A percentile compares a stretch with the other conserved stretches of the same genome.
These are phyloP conservation scores for Melanostoma mellinum DNA, from an alignment of 2,888 invertebrate species.

Conservation along the genomic window DNA sequence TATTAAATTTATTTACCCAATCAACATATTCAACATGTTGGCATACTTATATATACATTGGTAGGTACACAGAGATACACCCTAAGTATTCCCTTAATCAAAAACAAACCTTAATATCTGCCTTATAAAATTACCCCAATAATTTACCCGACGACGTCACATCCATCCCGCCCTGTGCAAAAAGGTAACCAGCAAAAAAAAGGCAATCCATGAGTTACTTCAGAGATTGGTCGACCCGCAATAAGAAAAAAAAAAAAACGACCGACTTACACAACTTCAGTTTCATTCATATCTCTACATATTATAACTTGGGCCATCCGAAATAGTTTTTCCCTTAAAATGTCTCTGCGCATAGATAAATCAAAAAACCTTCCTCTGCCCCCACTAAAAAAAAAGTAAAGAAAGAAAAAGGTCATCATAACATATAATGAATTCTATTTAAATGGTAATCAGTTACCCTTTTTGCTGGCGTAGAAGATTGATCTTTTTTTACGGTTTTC, in stretches of 20 bases:
- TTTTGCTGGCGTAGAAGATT: constrained; percentile 68
- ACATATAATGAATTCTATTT: constrained; percentile 72
- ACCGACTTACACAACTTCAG: constrained; percentile 50
- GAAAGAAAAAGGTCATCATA: constrained; percentile 53
- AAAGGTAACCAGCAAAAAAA: constrained; percentile 49
- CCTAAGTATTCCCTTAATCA: constrained; percentile 65
- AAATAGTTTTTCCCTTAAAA: constrained; percentile 68
- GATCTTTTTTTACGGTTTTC: constrained; percentile 70
- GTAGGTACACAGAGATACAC: background rate
- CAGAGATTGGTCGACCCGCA: constrained; percentile 6
- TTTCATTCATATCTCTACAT: constrained; percentile 4
- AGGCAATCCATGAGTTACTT: constrained; percentile 28
- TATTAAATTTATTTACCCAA: constrained; percentile 59
- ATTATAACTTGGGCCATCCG: constrained; percentile 56
- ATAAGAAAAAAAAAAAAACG: constrained; percentile 19
- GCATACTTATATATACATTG: background rate
- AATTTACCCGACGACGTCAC: constrained; percentile 64
- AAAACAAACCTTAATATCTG: constrained; percentile 55
- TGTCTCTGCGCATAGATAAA: constrained; percentile 68
- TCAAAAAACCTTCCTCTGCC: constrained; percentile 50
- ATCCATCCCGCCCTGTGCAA: constrained; percentile 36
- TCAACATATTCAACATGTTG: constrained; percentile 70
- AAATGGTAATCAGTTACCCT: constrained; percentile 73
- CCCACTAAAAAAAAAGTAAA: constrained; percentile 22
- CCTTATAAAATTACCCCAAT: constrained; percentile 61